Base-by-base conservation (phyloP, 2,113 vertebrate genomes). In the Oceanites oceanicus region DNA sequence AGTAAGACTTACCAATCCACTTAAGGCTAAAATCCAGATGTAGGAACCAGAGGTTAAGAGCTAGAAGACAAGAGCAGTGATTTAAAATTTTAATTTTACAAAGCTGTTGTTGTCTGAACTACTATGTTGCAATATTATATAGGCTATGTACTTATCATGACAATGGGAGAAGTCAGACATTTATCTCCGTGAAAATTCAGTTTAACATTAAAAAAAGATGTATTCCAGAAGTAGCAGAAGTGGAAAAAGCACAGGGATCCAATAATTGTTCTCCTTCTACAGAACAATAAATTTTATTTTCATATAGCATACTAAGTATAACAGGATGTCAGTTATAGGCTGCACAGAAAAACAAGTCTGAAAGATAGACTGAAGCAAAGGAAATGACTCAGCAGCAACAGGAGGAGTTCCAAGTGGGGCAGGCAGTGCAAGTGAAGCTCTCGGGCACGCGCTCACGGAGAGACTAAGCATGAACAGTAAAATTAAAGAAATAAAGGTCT, bases 1-100 rank as follows among this genome's bases (percentile, higher is more conserved):
- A 92, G 63, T 62, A n/a, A 94, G 73, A 98, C 99, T 99, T 98
- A 99, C 99, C 98, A 99, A 94, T 94, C 99, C 99, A 98, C 99
- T 99, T 97, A 99, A 97, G 88, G 99, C 99, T 97, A 99, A 97
- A 94, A 99, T 98, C 99, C 99, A 99, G 98, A 99, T 99, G 96
- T 99, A 99, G 86, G 99, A 98, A 93, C 99, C 99, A 93, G 99
- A 99, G 23, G 99, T 99, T 97, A 99, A 97, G 95, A 99, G 98
- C 99, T 99, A 92, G 83, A 98, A 98, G 95, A 97, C 61, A 97
- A 98, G 96, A 98, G 96, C 70, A 84, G 50, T 13, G n/a, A 76
- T 90, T 89, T 16, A 87, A 55, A 94, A 87, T 56, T 87, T 78
- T 65, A 23, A 61, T 61, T 94, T 94, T 65, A 95, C 56, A 38